Percentiles rank a stretch among this genome's conserved stretches.
Evolutionary conservation across 2,888 invertebrate genomes (phyloP).

Genomic region (Apamea crenata): DNA sequence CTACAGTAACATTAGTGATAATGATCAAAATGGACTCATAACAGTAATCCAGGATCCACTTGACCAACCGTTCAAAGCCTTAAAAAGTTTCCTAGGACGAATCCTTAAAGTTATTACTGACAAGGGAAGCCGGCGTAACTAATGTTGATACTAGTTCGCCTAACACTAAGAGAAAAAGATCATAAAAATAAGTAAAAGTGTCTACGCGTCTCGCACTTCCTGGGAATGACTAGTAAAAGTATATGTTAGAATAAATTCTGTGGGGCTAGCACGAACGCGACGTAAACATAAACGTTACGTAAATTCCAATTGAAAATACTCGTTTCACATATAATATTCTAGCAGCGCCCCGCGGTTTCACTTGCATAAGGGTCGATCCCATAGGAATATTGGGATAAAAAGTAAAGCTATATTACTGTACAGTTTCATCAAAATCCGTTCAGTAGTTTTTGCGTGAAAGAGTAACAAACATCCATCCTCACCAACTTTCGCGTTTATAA

Average conservation of each 20-base stretch:
- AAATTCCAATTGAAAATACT: not conserved
- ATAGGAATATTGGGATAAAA: too few relatives aligned
- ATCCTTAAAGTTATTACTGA: constrained; percentile 51
- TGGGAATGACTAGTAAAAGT: constrained; percentile 19
- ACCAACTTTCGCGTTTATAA: too few relatives aligned
- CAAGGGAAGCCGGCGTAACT: constrained; percentile 45
- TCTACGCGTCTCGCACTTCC: constrained; percentile 22
- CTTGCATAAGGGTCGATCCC: too few relatives aligned
- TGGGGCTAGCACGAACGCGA: not conserved
- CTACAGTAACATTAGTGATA: constrained; percentile 20
- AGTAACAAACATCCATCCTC: too few relatives aligned
- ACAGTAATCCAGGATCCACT: constrained; percentile 28
- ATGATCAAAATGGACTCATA: constrained; percentile 29
- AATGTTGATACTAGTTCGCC: constrained; percentile 41
- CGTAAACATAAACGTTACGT: not conserved
- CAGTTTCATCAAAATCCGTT: too few relatives aligned
- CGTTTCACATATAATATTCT: not conserved
- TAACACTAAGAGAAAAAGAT: constrained; percentile 43
- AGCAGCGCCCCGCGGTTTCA: too few relatives aligned
- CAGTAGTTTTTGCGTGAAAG: too few relatives aligned
- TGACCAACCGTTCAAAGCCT: constrained; percentile 25
- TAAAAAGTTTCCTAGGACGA: constrained; percentile 26
- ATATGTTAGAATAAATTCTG: constrained; percentile 29
- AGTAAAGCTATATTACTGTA: too few relatives aligned
- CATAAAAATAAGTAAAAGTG: constrained; percentile 49